These are phyloP conservation scores for Mesorhabditis belari DNA, from an alignment of 2,888 invertebrate species.

Conservation along the genomic window DNA sequence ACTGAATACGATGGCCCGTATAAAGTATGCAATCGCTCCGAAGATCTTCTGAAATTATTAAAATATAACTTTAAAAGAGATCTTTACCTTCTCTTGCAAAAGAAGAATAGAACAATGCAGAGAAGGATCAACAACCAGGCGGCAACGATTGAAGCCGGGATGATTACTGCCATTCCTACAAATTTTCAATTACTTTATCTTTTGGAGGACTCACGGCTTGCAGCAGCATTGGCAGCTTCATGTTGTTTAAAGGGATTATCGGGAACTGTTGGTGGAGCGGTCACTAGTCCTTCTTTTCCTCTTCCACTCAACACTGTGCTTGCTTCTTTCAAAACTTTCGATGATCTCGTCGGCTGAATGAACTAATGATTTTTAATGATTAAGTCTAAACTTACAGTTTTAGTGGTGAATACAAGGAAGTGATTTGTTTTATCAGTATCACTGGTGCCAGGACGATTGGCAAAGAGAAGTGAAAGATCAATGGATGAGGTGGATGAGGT, in stretches of 20 bases:
- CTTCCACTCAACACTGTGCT: too few species aligned
- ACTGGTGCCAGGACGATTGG: not conserved
- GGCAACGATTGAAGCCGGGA: constrained; percentile 48
- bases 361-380: too few species aligned
- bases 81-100: constrained; percentile 33
- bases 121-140: constrained; percentile 50
- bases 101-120: constrained; percentile 46
- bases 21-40: constrained; percentile 36
- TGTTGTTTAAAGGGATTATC: not conserved
- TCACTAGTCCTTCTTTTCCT: constrained; percentile 1
- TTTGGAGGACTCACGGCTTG: not conserved
- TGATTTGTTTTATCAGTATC: not conserved
- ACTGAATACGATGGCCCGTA: constrained; percentile 49
- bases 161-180: constrained; percentile 40
- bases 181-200: not conserved
- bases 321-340: too few species aligned
- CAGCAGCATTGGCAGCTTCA: not conserved
- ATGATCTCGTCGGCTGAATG: too few species aligned
- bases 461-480: not conserved
- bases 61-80: not conserved
- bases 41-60: constrained; percentile 12
- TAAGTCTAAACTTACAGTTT: not conserved
- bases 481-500: too few species aligned
- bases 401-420: not conserved
- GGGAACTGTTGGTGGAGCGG: constrained; percentile 3